Evolutionary conservation across 2,888 invertebrate genomes (phyloP), one percentile per base, ranked within the genome.

Genomic region (Folsomia manolachei): DNA sequence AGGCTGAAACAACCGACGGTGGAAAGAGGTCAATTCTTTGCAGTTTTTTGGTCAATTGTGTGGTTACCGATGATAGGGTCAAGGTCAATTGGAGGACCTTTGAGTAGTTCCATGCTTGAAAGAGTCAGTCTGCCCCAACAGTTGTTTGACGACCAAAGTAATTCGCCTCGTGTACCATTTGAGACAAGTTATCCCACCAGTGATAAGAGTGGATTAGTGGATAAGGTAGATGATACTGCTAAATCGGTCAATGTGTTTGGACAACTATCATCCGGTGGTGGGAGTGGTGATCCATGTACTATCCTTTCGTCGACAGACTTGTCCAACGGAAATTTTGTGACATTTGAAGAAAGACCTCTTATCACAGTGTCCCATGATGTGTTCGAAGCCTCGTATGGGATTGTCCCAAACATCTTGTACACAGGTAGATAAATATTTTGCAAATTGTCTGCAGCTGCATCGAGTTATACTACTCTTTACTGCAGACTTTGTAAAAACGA

Each of bases 401-500:
- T 80, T 27, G 79, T 79, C 71, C 79, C 79, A 53, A 75, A 72
- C 18, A 70, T 78, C 63, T 61, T 77, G 21, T 80, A 80, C 61
- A 70, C 78, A 80, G 79, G 80, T 80, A 24, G 71, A 74, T 67
- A 53, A 9, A 63, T 23, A 18, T n/a, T 25, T 1, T 25, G 9
- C 9, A 51, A 51, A 51, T 11, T 51, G 18, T 11, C 9, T 51
- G 18, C 51, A 51, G 9, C 51, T n/a, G n/a, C n/a, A n/a, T n/a
- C n/a, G n/a, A n/a, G n/a, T n/a, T n/a, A n/a, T n/a, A n/a, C n/a
- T n/a, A n/a, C n/a, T n/a, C n/a, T n/a, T n/a, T n/a, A n/a, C n/a
- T n/a, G n/a, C n/a, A n/a, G n/a, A n/a, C n/a, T n/a, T n/a, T n/a
- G n/a, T n/a, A n/a, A n/a, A n/a, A n/a, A n/a, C n/a, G n/a, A n/a